These are phyloP conservation scores for Drosophila peninsularis DNA, from an alignment of 2,888 invertebrate genomes.

Conservation along the genomic window DNA sequence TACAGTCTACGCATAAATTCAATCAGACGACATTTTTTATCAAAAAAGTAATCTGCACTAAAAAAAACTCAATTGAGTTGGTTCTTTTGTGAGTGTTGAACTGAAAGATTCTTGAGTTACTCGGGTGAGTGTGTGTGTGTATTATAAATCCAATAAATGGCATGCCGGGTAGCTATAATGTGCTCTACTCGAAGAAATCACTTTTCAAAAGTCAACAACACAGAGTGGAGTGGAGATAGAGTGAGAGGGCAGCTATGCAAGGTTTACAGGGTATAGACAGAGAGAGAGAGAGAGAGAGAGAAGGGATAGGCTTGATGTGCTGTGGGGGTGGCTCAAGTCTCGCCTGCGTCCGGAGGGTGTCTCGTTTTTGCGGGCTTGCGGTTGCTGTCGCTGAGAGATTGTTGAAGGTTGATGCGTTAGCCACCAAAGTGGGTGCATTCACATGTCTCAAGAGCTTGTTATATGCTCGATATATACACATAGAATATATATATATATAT, in stretches of 20 bases:
- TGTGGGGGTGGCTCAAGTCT: slow-evolving; percentile 31
- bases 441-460: slow-evolving; percentile 84
- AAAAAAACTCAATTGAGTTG: slow-evolving; percentile 61
- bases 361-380: slow-evolving; percentile 51
- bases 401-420: slow-evolving; percentile 64
- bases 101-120: slow-evolving; percentile 12
- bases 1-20: slow-evolving; percentile 32
- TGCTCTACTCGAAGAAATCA: slow-evolving; percentile 78
- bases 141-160: slow-evolving; percentile 74
- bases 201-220: slow-evolving; percentile 79
- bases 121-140: slow-evolving; percentile 22
- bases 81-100: slow-evolving; percentile 29
- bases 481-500: slow-evolving; percentile 20
- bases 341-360: slow-evolving; percentile 57
- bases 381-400: slow-evolving; percentile 42
- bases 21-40: slow-evolving; percentile 50
- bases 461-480: slow-evolving; percentile 80
- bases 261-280: not conserved
- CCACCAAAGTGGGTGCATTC: slow-evolving; percentile 84
- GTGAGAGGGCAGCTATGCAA: not conserved
- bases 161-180: slow-evolving; percentile 76
- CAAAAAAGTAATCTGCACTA: slow-evolving; percentile 3
- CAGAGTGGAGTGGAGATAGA: slow-evolving; percentile 13
- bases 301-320: slow-evolving; percentile 5
- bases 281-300: not conserved